A percentile compares a stretch with the other conserved stretches of the same genome.
These are phyloP conservation scores for Scleropages formosus DNA, from an alignment of 2,797 vertebrate genomes.

Conservation along the genomic window DNA sequence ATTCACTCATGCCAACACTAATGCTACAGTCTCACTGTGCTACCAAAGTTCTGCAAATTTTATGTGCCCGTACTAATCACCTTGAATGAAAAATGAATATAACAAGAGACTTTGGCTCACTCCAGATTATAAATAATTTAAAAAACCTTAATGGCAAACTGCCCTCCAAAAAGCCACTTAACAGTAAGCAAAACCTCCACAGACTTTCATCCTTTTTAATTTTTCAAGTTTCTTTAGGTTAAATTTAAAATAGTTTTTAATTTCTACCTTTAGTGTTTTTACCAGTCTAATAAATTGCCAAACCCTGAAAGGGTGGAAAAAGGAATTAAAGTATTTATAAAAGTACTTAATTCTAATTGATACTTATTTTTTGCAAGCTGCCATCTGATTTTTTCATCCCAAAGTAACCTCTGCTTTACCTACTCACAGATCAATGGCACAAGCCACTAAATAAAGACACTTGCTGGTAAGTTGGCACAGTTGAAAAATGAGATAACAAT, in stretches of 20 bases:
- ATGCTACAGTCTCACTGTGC: slow-evolving; percentile 65
- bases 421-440: slow-evolving; percentile 63
- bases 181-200: slow-evolving; percentile 40
- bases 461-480: slow-evolving; percentile 91
- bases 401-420: slow-evolving; percentile 28
- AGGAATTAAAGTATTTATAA: slow-evolving; percentile 26
- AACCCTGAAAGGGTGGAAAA: slow-evolving; percentile 7
- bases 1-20: slow-evolving; percentile 64
- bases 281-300: background rate
- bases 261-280: background rate
- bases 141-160: slow-evolving; percentile 57
- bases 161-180: slow-evolving; percentile 38
- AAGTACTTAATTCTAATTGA: slow-evolving; percentile 40
- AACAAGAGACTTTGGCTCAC: slow-evolving; percentile 57
- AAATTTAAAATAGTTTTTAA: background rate
- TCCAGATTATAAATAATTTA: slow-evolving; percentile 49
- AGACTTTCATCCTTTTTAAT: slow-evolving; percentile 47
- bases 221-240: slow-evolving; percentile 30
- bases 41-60: slow-evolving; percentile 50
- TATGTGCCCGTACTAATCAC: slow-evolving; percentile 5
- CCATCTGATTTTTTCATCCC: slow-evolving; percentile 40
- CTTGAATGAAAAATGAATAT: slow-evolving; percentile 41
- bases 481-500: slow-evolving; percentile 57
- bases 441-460: slow-evolving; percentile 85
- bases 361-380: slow-evolving; percentile 46